Base-by-base conservation (phyloP, 1,140 invertebrate species). In the Formica exsecta region DNA sequence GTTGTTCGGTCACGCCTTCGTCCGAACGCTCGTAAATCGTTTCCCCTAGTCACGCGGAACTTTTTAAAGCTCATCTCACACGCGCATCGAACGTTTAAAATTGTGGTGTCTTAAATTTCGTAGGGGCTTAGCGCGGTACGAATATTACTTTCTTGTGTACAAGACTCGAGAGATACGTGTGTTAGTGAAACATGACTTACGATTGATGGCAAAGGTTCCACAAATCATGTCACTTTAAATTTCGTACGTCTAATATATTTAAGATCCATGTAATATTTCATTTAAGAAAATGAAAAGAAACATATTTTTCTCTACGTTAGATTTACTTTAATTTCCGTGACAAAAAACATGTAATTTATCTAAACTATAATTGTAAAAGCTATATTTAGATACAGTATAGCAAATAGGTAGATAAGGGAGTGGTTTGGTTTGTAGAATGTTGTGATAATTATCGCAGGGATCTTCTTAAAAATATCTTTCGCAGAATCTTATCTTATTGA, bases 1-100 rank as follows among this genome's bases (percentile, higher is more conserved):
- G 32, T 83, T 84, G 76, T 86, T 74, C 71, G 85, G 38, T 87
- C 87, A 87, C 85, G 87, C 71, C 54, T 86, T 66, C 57, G 22
- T 57, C 57, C 8, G 61, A 71, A 87, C 68, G 75, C 51, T 41
- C 48, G 61, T 87, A 87, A 85, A 87, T 86, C 81, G 48, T 79
- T 51, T 73, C 68, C 29, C 41, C 48, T n/a, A 41, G 75, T 86
- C 68, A 51, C 61, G 70, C 65, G 64, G 32, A 61, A 51, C 1
- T 48, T 29, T 57, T 13, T 68, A 4, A 22, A 38, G 68, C n/a
- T n/a, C 38, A 36, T 48, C 54, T 57, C 76, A 54, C 29, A 32
- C 44, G 68, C 13, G 3, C 29, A 32, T 32, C 22, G 25, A 73
- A 71, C n/a, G 38, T 74, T 29, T 73, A 19, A 44, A 36, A 32